Evolutionary conservation across 1,140 invertebrate genomes (phyloP).

Genomic region (Eueides isabella): DNA sequence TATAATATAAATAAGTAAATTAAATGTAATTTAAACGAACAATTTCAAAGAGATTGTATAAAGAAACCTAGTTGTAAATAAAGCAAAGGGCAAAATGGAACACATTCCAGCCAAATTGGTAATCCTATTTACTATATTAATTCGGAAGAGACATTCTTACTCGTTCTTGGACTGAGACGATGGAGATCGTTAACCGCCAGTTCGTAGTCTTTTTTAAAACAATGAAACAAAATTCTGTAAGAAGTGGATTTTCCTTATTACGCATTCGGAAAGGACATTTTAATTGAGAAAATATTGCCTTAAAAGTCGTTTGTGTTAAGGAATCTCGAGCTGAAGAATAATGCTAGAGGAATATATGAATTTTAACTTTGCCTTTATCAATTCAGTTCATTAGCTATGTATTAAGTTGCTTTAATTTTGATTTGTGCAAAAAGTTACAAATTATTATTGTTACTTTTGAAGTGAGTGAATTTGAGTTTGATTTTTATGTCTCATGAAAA

Average conservation of each 20-base stretch:
- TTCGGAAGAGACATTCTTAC: conserved; percentile 24
- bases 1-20: neutral
- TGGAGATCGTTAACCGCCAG: conserved; percentile 31
- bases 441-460: neutral
- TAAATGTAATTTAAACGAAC: conserved; percentile 7
- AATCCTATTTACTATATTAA: conserved; percentile 25
- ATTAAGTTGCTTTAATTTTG: conserved; percentile 23
- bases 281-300: conserved; percentile 42
- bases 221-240: conserved; percentile 41
- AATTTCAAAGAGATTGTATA: neutral
- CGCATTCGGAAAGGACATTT: conserved; percentile 34
- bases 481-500: neutral
- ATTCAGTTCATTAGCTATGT: conserved; percentile 40
- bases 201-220: conserved; percentile 41
- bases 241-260: conserved; percentile 33
- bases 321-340: conserved; percentile 32
- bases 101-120: conserved; percentile 29
- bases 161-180: conserved; percentile 15
- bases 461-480: neutral
- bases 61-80: conserved; percentile 17
- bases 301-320: conserved; percentile 34
- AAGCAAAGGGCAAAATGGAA: conserved; percentile 13
- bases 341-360: conserved; percentile 38
- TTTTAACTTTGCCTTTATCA: conserved; percentile 36
- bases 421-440: conserved; percentile 5